These are phyloP conservation scores for Columba livia DNA, from an alignment of 2,113 vertebrate genomes.

Conservation along the genomic window DNA sequence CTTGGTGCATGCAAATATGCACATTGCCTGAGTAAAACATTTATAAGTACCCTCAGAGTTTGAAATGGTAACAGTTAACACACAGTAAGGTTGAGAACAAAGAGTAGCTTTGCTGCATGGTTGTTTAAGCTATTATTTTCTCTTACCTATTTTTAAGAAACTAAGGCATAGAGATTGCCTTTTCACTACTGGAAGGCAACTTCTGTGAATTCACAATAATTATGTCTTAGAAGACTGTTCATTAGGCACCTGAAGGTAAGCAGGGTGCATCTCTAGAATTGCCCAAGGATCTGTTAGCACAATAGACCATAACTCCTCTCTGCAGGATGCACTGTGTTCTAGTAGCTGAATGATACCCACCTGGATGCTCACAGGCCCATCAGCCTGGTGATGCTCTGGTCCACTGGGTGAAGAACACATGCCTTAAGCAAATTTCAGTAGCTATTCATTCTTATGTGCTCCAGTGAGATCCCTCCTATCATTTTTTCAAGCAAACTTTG, in stretches of 20 bases:
- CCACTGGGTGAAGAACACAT: slow-evolving; percentile 23
- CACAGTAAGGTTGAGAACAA: not conserved
- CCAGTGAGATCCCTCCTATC: not conserved
- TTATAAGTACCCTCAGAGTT: not conserved
- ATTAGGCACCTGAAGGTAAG: slow-evolving; percentile 17
- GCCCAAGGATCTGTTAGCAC: slow-evolving; percentile 17
- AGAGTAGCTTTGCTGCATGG: not conserved
- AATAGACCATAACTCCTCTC: slow-evolving; percentile 17
- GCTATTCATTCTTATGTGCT: not conserved
- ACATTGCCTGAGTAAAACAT: not conserved
- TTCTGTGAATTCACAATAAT: slow-evolving; percentile 23
- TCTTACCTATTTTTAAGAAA: not conserved
- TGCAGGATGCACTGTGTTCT: not conserved
- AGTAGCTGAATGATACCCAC: slow-evolving; percentile 33
- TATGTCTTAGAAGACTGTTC: not conserved
- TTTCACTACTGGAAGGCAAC: not conserved
- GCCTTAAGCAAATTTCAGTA: slow-evolving; percentile 23
- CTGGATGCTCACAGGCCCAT: not conserved
- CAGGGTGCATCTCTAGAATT: slow-evolving; percentile 48
- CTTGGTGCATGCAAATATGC: not conserved
- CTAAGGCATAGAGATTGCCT: not conserved
- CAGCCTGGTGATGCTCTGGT: not conserved
- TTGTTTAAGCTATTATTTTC: not conserved
- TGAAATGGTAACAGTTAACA: not conserved
- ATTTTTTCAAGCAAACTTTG: not conserved